Conservation (phyloP, 2,797 vertebrate genomes). For the Spinus olivaceus region DNA sequence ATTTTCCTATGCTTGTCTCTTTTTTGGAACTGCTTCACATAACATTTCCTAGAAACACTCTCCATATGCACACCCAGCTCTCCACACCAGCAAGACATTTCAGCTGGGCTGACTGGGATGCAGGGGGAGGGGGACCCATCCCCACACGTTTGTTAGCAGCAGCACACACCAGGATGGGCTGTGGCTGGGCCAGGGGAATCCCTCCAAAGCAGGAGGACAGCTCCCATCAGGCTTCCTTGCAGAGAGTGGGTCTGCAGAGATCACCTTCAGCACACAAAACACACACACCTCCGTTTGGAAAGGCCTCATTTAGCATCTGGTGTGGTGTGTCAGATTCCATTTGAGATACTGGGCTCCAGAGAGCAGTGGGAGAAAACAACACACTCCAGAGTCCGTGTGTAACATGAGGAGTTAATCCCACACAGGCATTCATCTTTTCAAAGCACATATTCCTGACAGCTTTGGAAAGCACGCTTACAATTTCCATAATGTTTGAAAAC, state of each 20-base stretch:
- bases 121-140: background rate
- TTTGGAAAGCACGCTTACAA: conserved; percentile 44
- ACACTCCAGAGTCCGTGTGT: conserved; percentile 54
- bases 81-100: background rate
- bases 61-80: conserved; percentile 48
- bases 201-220: conserved; percentile 47
- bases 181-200: conserved; percentile 18
- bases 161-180: background rate
- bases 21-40: conserved; percentile 62
- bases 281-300: conserved; percentile 55
- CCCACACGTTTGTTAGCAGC: background rate
- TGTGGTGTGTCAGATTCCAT: conserved; percentile 49
- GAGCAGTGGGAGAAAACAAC: conserved; percentile 53
- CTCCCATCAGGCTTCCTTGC: background rate
- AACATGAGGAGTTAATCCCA: conserved; percentile 71
- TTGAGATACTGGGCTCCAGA: conserved; percentile 58
- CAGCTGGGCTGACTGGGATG: background rate
- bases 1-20: conserved; percentile 66
- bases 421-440: conserved; percentile 63
- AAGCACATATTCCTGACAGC: conserved; percentile 60
- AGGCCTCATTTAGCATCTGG: conserved; percentile 48
- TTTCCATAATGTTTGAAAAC: conserved; percentile 66
- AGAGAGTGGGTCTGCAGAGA: conserved; percentile 1
- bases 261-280: background rate
- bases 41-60: conserved; percentile 71